Conservation (phyloP, 2,888 invertebrate species). For the Crematogaster levior region DNA sequence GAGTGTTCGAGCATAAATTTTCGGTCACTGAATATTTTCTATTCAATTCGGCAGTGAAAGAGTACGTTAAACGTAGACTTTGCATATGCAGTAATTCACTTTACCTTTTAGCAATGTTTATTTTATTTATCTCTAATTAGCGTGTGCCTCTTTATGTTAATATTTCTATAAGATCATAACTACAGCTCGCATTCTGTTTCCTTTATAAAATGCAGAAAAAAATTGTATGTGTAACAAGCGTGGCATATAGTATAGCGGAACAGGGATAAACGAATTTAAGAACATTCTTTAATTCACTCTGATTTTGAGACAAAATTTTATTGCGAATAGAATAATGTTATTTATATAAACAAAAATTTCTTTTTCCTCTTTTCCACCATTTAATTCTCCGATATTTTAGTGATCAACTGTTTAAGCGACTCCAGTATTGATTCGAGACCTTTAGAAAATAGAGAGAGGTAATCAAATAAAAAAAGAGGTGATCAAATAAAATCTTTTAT, state of each 20-base stretch:
- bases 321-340: neutral
- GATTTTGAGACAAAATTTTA: neutral
- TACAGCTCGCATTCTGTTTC: neutral
- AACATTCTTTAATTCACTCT: neutral
- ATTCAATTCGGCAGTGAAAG: neutral
- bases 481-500: neutral
- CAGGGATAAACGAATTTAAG: neutral
- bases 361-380: neutral
- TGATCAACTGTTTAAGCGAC: neutral
- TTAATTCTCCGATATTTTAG: neutral
- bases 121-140: slow-evolving; percentile 15
- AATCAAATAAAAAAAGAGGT: neutral
- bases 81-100: neutral
- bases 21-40: neutral
- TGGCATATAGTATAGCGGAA: neutral
- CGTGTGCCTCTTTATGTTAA: neutral
- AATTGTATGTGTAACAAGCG: neutral
- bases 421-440: neutral
- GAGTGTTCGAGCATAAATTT: slow-evolving; percentile 4
- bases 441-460: neutral
- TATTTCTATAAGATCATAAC: neutral
- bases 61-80: neutral
- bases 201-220: neutral
- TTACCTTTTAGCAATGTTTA: neutral
- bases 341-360: neutral